Evolutionary conservation across 2,888 invertebrate species (phyloP).

Genomic region (Arrhopalites spinosus): DNA sequence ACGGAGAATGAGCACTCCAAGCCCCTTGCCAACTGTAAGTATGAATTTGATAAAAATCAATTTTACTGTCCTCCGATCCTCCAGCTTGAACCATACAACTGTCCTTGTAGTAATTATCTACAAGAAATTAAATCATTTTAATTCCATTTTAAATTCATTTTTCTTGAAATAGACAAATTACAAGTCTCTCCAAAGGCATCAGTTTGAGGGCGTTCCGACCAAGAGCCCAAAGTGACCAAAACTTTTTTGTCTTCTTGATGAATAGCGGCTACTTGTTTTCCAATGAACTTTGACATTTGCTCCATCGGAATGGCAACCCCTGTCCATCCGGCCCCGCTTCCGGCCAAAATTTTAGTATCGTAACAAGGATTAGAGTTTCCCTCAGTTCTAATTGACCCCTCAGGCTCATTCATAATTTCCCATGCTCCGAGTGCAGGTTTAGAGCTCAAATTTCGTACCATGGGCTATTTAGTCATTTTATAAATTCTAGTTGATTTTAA

Average conservation of each 20-base stretch:
- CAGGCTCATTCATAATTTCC: conserved; percentile 57
- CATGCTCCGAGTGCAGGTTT: conserved; percentile 57
- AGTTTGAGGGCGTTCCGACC: conserved; percentile 55
- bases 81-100: conserved; percentile 46
- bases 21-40: conserved; percentile 55
- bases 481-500: no score
- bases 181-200: conserved; percentile 54
- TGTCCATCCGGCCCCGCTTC: conserved; percentile 56
- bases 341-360: conserved; percentile 52
- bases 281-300: conserved; percentile 54
- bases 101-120: conserved; percentile 54
- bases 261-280: conserved; percentile 55
- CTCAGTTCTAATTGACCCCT: conserved; percentile 55
- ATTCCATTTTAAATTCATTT: no score
- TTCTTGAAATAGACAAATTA: conserved; percentile 18
- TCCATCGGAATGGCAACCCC: conserved; percentile 49
- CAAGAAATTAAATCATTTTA: not conserved
- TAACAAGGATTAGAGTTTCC: conserved; percentile 54
- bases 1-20: conserved; percentile 55
- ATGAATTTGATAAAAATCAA: conserved; percentile 57
- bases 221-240: conserved; percentile 56
- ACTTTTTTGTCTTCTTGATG: conserved; percentile 51
- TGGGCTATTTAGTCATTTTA: no score
- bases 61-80: conserved; percentile 48
- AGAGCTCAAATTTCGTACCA: conserved; percentile 48